Conservation (phyloP, 2,888 invertebrate species). For the Drosophila bunnanda region DNA sequence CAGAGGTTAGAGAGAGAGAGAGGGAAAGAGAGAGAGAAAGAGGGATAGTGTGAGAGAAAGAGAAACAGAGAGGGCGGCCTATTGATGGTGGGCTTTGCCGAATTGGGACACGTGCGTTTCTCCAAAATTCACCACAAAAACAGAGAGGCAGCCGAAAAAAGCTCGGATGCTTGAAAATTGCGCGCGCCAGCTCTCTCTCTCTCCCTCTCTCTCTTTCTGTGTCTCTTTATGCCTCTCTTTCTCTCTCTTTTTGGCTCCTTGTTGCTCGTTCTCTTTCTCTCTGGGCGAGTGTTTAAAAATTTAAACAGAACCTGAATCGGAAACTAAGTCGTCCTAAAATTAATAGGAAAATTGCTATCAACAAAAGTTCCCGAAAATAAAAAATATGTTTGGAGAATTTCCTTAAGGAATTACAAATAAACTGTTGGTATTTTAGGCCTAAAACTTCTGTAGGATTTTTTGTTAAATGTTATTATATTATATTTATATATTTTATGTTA, state of each 20-base stretch:
- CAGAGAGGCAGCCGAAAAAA: slow-evolving; percentile 63
- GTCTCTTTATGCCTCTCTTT: not conserved
- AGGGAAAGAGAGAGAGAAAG: not conserved
- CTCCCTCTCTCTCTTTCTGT: slow-evolving; percentile 2
- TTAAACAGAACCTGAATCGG: slow-evolving; percentile 13
- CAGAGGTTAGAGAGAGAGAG: not conserved
- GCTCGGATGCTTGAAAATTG: slow-evolving; percentile 40
- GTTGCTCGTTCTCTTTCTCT: not conserved
- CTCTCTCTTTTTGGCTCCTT: slow-evolving; percentile 9
- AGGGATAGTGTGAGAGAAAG: not conserved
- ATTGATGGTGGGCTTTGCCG: slow-evolving; percentile 53
- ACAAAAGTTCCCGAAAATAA: not conserved
- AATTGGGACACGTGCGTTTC: slow-evolving; percentile 73
- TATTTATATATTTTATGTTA: not conserved
- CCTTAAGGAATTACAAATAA: not conserved
- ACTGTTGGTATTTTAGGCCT: not conserved
- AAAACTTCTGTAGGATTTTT: not conserved
- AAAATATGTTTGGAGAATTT: not conserved
- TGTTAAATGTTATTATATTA: not conserved
- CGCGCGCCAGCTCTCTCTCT: slow-evolving; percentile 38
- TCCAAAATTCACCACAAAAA: slow-evolving; percentile 76
- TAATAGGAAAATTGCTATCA: slow-evolving; percentile 7
- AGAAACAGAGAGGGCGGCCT: slow-evolving; percentile 21
- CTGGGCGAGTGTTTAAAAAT: slow-evolving; percentile 6
- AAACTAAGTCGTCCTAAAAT: slow-evolving; percentile 13